A percentile compares a stretch with the other conserved stretches of the same genome.
Evolutionary conservation across 1,140 invertebrate genomes (phyloP).

Genomic region (Drosophila arizonae): DNA sequence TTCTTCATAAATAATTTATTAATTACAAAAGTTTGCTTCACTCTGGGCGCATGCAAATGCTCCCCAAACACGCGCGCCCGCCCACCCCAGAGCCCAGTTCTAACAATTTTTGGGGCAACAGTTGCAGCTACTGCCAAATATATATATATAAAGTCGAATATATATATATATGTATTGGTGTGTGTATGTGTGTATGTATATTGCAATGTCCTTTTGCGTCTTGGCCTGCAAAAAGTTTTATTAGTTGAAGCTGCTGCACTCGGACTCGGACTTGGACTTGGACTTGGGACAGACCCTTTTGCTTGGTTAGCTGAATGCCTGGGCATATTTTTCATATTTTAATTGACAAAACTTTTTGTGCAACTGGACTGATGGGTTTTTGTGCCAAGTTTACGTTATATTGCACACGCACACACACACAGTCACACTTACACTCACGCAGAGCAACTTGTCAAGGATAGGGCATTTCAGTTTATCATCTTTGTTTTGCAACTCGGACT

Average conservation of each 20-base stretch:
- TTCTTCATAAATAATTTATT: constrained; percentile 80
- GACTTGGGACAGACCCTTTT: constrained; percentile 5
- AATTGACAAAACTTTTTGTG: constrained; percentile 78
- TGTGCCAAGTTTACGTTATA: constrained; percentile 64
- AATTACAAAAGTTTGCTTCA: constrained; percentile 78
- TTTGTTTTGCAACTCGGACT: constrained; percentile 1
- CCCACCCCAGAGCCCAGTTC: too few species aligned
- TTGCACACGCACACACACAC: constrained; percentile 25
- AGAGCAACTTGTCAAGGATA: constrained; percentile 41
- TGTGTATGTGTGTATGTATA: constrained; percentile 20
- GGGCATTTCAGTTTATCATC: constrained; percentile 21
- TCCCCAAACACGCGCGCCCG: constrained; percentile 4
- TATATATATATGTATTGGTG: constrained; percentile 21
- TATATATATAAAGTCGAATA: constrained; percentile 32
- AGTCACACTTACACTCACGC: neutral
- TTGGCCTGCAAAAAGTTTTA: constrained; percentile 76
- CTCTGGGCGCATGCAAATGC: constrained; percentile 71
- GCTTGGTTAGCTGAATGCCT: constrained; percentile 40
- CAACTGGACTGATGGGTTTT: constrained; percentile 72
- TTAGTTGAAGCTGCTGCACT: constrained; percentile 67
- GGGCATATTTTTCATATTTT: constrained; percentile 77
- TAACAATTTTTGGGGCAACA: constrained; percentile 51
- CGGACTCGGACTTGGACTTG: constrained; percentile 20
- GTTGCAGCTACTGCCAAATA: constrained; percentile 65
- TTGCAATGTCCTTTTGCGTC: constrained; percentile 74